These are phyloP conservation scores for Druceiella hillmani DNA, from an alignment of 2,888 invertebrate genomes.

Conservation along the genomic window DNA sequence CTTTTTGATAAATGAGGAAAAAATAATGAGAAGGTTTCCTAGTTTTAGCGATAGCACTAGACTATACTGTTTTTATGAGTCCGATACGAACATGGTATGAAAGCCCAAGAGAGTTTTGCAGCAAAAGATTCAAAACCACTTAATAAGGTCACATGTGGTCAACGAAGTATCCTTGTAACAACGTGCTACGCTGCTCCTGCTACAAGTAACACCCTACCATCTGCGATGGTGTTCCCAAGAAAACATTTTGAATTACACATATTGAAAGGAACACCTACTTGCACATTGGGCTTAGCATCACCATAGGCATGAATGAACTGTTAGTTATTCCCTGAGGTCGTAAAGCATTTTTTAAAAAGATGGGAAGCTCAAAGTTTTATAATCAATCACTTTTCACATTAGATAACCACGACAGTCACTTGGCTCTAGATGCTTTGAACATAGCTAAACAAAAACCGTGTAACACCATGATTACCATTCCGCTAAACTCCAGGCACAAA, in stretches of 20 bases:
- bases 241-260: constrained; percentile 28
- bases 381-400: constrained; percentile 26
- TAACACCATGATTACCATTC: constrained; percentile 32
- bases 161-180: constrained; percentile 30
- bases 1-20: no score
- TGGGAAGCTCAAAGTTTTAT: constrained; percentile 19
- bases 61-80: no score
- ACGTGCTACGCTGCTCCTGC: constrained; percentile 29
- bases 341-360: constrained; percentile 28
- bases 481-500: constrained; percentile 33
- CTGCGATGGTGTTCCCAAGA: constrained; percentile 31
- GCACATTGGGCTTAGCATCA: constrained; percentile 29
- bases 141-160: constrained; percentile 28
- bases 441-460: constrained; percentile 31
- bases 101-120: no score
- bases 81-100: no score
- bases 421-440: constrained; percentile 24
- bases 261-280: constrained; percentile 30
- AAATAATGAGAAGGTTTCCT: no score
- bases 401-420: constrained; percentile 32
- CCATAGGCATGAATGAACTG: constrained; percentile 29
- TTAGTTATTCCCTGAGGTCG: constrained; percentile 28
- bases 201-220: constrained; percentile 26
- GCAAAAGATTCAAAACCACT: no score
- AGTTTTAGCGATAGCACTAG: no score